These are phyloP conservation scores for Pangasius mekongensis DNA, from an alignment of 2,797 vertebrate genomes.

Conservation along the genomic window DNA sequence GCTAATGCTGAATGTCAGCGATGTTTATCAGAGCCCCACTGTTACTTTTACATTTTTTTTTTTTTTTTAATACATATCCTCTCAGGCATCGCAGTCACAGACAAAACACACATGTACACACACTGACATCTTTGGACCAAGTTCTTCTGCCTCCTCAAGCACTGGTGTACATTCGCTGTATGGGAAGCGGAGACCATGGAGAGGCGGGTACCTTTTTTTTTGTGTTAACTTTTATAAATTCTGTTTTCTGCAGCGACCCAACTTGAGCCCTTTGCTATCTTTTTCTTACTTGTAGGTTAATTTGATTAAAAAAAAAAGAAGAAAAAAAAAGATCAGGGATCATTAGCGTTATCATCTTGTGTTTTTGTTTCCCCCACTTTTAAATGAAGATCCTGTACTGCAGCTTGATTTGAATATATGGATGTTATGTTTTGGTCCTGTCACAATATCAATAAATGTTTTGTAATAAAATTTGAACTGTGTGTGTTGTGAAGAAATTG, in stretches of 20 bases:
- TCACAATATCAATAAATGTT: slow-evolving; percentile 67
- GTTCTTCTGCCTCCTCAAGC: not conserved
- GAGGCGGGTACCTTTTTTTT: not conserved
- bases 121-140: slow-evolving; percentile 42
- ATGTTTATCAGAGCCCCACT: not conserved
- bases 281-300: not conserved
- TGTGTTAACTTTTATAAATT: slow-evolving; percentile 39
- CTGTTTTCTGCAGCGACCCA: slow-evolving; percentile 17
- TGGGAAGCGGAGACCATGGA: not conserved
- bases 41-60: slow-evolving; percentile 2
- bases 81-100: slow-evolving; percentile 45
- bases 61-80: not conserved
- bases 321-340: slow-evolving; percentile 16
- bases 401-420: slow-evolving; percentile 52
- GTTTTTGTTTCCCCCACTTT: not conserved
- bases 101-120: slow-evolving; percentile 26
- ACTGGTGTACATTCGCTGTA: slow-evolving; percentile 5
- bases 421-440: slow-evolving; percentile 58
- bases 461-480: slow-evolving; percentile 63
- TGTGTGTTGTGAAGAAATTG: not conserved
- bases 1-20: not conserved
- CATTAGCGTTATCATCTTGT: not conserved
- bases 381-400: not conserved
- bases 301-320: not conserved
- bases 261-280: not conserved